Evolutionary conservation across 1,140 invertebrate genomes (phyloP).

Genomic region (Chironomus tepperi): DNA sequence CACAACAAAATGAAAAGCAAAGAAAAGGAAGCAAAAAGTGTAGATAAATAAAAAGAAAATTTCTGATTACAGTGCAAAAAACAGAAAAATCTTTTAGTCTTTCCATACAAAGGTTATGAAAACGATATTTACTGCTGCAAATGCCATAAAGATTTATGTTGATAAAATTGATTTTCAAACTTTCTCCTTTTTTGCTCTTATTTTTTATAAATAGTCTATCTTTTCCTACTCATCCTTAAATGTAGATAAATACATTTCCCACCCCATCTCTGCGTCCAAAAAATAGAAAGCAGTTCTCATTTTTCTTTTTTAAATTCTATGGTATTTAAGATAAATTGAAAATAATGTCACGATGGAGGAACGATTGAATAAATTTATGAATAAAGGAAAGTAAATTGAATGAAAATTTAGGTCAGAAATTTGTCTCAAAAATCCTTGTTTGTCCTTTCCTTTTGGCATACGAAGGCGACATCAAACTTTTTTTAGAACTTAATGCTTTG

Average conservation of each 20-base stretch:
- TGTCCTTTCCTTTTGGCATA: neutral
- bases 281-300: too few relatives aligned
- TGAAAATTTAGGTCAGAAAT: slow-evolving; percentile 14
- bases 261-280: too few relatives aligned
- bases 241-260: too few relatives aligned
- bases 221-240: too few relatives aligned
- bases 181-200: neutral
- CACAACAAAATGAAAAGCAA: neutral
- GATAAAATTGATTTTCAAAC: slow-evolving; percentile 8
- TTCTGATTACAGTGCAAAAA: neutral
- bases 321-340: too few relatives aligned
- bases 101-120: slow-evolving; percentile 7
- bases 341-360: neutral
- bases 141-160: slow-evolving; percentile 1
- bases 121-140: slow-evolving; percentile 8
- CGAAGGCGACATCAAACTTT: slow-evolving; percentile 4
- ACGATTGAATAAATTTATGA: neutral
- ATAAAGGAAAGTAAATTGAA: slow-evolving; percentile 9
- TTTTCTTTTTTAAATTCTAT: neutral
- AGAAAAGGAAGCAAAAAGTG: neutral
- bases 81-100: neutral
- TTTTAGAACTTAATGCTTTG: too few relatives aligned
- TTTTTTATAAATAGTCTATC: too few relatives aligned
- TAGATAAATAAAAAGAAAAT: neutral
- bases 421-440: neutral